Percentiles rank a stretch among this genome's conserved stretches.
Conservation (phyloP, 1,140 invertebrate genomes). For the Drosophila rhopaloa region DNA sequence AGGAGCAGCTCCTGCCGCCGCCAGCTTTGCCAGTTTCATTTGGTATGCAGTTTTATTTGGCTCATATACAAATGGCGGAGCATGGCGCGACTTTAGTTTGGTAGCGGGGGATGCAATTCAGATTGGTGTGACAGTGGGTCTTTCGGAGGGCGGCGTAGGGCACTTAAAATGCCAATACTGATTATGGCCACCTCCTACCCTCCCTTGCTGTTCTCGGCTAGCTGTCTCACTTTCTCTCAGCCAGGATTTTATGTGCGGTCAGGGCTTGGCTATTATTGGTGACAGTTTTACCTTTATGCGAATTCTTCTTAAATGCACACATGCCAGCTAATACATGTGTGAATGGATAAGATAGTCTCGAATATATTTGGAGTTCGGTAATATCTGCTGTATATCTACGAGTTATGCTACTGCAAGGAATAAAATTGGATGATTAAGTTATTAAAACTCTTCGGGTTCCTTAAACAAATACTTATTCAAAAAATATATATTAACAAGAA, state of each 20-base stretch:
- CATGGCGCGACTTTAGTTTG: conserved; percentile 45
- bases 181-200: conserved; percentile 48
- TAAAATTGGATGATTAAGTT: no score
- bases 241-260: conserved; percentile 70
- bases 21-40: conserved; percentile 62
- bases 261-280: conserved; percentile 75
- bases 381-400: no score
- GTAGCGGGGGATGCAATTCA: conserved; percentile 5
- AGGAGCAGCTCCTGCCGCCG: conserved; percentile 5
- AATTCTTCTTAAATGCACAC: conserved; percentile 52
- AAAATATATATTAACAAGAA: no score
- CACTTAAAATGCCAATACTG: conserved; percentile 80
- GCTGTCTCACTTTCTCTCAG: conserved; percentile 25
- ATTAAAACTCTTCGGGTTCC: no score
- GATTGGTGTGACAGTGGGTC: conserved; percentile 16
- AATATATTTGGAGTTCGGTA: no score
- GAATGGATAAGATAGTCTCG: background rate
- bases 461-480: no score
- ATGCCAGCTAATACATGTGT: conserved; percentile 7
- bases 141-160: background rate
- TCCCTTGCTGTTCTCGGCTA: background rate
- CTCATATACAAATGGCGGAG: conserved; percentile 79
- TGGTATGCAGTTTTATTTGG: conserved; percentile 82
- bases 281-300: conserved; percentile 79
- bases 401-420: no score